Base-by-base conservation (phyloP, 2,888 invertebrate species). In the Plebejus melissa region DNA sequence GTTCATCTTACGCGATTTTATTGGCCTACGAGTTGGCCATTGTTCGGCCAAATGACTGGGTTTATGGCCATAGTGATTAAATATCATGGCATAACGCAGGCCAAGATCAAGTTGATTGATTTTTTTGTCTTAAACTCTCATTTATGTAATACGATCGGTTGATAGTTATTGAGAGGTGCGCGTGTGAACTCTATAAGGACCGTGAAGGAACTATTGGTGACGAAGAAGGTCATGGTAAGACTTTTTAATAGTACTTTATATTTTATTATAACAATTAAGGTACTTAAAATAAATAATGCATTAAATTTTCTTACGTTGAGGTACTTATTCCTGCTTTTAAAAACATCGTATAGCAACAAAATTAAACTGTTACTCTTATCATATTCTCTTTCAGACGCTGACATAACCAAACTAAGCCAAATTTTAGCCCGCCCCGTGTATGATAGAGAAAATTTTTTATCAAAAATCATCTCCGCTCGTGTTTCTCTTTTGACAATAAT, bases 31-130 rank as follows among this genome's bases (percentile, higher is more conserved):
- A 79, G 78, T 77, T 77, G 77, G 76, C 82, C 79, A 82, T 82
- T 83, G 82, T 82, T 83, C 79, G 74, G 76, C 74, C 77, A 79
- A 78, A 78, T 75, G 76, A 77, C 74, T 77, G 77, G 77, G 76
- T 80, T 81, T 82, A 81, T 80, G 79, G 78, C 78, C 81, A 82
- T 80, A 82, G 81, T 83, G 82, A 82, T 83, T 82, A 83, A 83
- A 82, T 82, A 78, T 80, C 82, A 81, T 78, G 80, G 82, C 83
- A 81, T 81, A 80, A 82, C 80, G 81, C 79, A 77, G 77, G 70
- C 69, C 78, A 77, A 76, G 77, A 74, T 79, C 78, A 79, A 77
- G 80, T 80, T 82, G 80, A 82, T 81, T 81, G 76, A 76, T 75
- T 76, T 76, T 77, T 77, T 77, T 41, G 71, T 41, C 71, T 46